These are phyloP conservation scores for Amia ocellicauda DNA, from an alignment of 2,113 vertebrate genomes.

Conservation along the genomic window DNA sequence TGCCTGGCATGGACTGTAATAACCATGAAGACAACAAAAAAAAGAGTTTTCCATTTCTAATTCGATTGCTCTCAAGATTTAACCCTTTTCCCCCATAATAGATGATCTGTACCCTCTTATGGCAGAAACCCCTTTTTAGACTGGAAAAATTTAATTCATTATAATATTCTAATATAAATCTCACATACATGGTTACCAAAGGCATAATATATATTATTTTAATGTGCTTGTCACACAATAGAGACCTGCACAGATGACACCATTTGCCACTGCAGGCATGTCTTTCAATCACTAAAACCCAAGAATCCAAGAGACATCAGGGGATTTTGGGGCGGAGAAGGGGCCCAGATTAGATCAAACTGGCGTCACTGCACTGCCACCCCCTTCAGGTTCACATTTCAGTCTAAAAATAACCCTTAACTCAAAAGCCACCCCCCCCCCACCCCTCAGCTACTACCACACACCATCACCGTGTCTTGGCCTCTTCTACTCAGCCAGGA, in stretches of 20 bases:
- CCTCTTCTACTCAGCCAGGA: not conserved
- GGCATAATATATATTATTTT: no score
- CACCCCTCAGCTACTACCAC: constrained; percentile 12
- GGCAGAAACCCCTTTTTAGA: no score
- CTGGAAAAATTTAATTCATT: no score
- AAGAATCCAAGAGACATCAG: not conserved
- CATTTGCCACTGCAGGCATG: not conserved
- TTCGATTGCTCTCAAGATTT: no score
- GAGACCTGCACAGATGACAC: not conserved
- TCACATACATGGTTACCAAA: no score
- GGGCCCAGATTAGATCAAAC: constrained; percentile 36
- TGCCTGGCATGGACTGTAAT: no score
- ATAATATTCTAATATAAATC: no score
- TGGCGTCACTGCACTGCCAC: constrained; percentile 45
- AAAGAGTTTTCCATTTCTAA: no score
- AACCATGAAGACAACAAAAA: no score
- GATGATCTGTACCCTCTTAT: no score
- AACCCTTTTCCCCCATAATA: no score
- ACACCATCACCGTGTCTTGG: not conserved
- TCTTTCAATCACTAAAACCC: not conserved
- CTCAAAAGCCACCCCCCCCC: constrained; percentile 17
- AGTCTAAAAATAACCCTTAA: constrained; percentile 60
- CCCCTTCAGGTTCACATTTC: constrained; percentile 58
- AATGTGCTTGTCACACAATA: not conserved
- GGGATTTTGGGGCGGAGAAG: constrained; percentile 25